phyloP scores from a whole-genome alignment of 1,140 invertebrate species.

The Drosophila lacertosa region DNA sequence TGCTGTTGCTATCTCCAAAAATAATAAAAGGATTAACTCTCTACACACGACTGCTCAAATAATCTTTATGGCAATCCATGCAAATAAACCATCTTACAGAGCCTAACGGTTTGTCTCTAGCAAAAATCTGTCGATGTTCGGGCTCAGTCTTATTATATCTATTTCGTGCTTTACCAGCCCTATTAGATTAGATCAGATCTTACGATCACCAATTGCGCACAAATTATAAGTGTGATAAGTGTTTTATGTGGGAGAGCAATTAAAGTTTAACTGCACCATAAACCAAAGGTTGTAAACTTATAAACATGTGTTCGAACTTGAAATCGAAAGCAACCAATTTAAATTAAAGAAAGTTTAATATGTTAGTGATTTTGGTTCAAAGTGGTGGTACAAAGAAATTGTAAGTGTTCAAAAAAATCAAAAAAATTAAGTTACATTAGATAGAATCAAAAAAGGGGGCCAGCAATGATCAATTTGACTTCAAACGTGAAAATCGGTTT shows the following conservation, averaged over 20 bases:
- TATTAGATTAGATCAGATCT: not conserved
- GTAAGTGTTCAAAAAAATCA: no score
- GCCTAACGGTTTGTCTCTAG: not conserved
- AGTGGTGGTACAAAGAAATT: no score
- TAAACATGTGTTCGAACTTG: no score
- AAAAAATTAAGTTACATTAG: no score
- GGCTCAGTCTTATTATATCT: not conserved
- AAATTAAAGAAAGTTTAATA: not conserved
- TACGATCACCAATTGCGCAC: not conserved
- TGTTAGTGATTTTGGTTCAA: not conserved
- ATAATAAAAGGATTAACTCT: not conserved
- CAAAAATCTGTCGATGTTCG: not conserved
- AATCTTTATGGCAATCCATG: constrained; percentile 60
- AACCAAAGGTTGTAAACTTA: not conserved
- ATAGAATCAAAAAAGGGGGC: no score
- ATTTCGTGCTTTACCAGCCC: not conserved
- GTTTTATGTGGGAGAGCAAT: not conserved
- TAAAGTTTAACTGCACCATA: not conserved
- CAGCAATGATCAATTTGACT: no score
- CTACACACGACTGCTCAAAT: constrained; percentile 11
- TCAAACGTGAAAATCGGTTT: no score
- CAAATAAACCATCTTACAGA: constrained; percentile 12
- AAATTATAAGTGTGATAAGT: constrained; percentile 6
- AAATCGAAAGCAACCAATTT: not conserved
- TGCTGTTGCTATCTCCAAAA: constrained; percentile 17